Evolutionary conservation across 1,140 invertebrate species (phyloP).

Genomic region (Medauroidea extradentata): DNA sequence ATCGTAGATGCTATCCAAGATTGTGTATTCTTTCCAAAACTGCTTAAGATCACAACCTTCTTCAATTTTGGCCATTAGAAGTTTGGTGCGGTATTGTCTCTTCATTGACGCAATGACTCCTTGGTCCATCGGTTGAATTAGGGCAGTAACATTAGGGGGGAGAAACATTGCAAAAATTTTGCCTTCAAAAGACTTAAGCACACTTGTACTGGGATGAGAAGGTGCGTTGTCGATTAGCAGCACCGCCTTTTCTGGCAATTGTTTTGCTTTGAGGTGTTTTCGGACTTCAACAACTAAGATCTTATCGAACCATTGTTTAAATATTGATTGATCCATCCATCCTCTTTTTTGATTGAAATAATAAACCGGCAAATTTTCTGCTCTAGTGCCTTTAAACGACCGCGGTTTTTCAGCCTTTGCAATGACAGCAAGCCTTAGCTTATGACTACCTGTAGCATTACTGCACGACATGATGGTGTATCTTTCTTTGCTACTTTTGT

Average conservation of each 20-base stretch:
- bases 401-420: slow-evolving; percentile 34
- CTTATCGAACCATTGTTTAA: slow-evolving; percentile 31
- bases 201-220: slow-evolving; percentile 6
- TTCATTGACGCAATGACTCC: slow-evolving; percentile 32
- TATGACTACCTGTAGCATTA: slow-evolving; percentile 37
- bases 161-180: slow-evolving; percentile 39
- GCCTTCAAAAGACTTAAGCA: slow-evolving; percentile 19
- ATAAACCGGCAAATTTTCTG: slow-evolving; percentile 18
- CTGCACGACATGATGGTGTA: slow-evolving; percentile 38
- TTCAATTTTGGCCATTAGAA: neutral
- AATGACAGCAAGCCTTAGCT: slow-evolving; percentile 34
- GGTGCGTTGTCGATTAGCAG: slow-evolving; percentile 35
- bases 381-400: slow-evolving; percentile 30
- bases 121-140: slow-evolving; percentile 47
- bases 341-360: slow-evolving; percentile 29
- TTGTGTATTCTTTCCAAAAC: too few species aligned
- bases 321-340: slow-evolving; percentile 28
- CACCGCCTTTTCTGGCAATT: slow-evolving; percentile 25
- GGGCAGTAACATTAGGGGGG: slow-evolving; percentile 43
- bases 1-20: too few species aligned
- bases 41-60: too few species aligned
- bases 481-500: slow-evolving; percentile 36
- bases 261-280: slow-evolving; percentile 14
- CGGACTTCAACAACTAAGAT: slow-evolving; percentile 31
- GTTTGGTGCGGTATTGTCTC: slow-evolving; percentile 9